Evolutionary conservation across 1,140 invertebrate genomes (phyloP).

Genomic region (Caenorhabditis inopinata): DNA sequence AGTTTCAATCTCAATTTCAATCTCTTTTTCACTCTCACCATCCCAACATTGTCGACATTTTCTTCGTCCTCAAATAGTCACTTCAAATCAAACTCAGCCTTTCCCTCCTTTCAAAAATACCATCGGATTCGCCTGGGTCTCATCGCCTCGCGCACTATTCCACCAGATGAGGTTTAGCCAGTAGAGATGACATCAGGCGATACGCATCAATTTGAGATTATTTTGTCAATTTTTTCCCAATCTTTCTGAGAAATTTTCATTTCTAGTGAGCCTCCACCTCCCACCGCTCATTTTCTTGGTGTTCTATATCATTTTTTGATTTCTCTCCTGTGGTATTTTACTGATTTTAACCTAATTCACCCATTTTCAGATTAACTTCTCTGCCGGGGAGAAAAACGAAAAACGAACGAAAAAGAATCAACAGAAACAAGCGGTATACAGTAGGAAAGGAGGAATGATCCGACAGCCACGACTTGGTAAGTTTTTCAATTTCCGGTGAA

Average conservation of each 20-base stretch:
- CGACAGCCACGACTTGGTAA: not conserved
- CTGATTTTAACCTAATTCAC: not conserved
- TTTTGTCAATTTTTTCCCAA: not conserved
- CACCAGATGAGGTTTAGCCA: not conserved
- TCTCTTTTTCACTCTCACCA: not conserved
- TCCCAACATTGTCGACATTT: not conserved
- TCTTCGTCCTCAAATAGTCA: not conserved
- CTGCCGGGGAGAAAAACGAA: not conserved
- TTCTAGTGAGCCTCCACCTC: no score
- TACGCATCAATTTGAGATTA: not conserved
- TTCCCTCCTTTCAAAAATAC: not conserved
- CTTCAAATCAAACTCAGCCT: slow-evolving; percentile 18
- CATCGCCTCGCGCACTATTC: not conserved
- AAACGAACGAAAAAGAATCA: not conserved
- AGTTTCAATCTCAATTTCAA: not conserved
- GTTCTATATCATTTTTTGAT: not conserved
- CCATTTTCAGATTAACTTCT: not conserved
- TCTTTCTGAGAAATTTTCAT: no score
- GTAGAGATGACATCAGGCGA: not conserved
- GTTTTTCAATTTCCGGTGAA: not conserved
- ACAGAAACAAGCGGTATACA: not conserved
- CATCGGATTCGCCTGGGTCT: not conserved
- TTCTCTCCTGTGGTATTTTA: not conserved
- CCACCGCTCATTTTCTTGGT: not conserved
- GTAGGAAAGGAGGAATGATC: slow-evolving; percentile 23